These are phyloP conservation scores for Rhinella marina DNA, from an alignment of 2,797 vertebrate genomes.

Conservation along the genomic window DNA sequence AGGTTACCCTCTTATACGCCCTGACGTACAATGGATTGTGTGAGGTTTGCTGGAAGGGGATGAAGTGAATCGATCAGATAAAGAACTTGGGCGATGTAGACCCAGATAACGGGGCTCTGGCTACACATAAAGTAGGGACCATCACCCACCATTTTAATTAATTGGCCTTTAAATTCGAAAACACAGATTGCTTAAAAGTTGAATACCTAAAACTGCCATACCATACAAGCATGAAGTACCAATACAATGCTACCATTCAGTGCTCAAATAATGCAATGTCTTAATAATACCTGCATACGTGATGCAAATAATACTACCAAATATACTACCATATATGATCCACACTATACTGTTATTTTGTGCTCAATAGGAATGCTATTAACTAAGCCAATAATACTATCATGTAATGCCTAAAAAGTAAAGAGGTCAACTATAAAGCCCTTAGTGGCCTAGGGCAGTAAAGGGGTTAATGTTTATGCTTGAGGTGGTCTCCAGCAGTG, in stretches of 20 bases:
- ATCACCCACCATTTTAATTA: neutral
- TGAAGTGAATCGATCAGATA: neutral
- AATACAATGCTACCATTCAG: too few species aligned
- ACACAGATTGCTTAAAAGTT: too few species aligned
- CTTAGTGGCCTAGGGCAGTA: too few species aligned
- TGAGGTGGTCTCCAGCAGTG: too few species aligned
- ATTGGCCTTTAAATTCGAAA: neutral
- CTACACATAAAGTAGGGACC: neutral
- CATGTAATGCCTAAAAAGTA: neutral
- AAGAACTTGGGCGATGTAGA: neutral
- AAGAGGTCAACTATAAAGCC: too few species aligned
- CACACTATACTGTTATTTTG: neutral
- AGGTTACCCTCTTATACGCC: neutral
- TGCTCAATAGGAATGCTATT: neutral
- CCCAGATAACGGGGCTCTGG: neutral
- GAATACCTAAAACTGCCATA: neutral
- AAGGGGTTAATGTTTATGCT: too few species aligned
- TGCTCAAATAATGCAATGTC: too few species aligned
- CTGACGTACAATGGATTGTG: neutral
- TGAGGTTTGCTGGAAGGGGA: neutral
- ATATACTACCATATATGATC: neutral
- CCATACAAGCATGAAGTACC: too few species aligned
- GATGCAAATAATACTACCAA: neutral
- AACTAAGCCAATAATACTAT: neutral
- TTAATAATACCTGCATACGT: neutral